Evolutionary conservation across 2,113 vertebrate species (phyloP).

Genomic region (Tautogolabrus adspersus): DNA sequence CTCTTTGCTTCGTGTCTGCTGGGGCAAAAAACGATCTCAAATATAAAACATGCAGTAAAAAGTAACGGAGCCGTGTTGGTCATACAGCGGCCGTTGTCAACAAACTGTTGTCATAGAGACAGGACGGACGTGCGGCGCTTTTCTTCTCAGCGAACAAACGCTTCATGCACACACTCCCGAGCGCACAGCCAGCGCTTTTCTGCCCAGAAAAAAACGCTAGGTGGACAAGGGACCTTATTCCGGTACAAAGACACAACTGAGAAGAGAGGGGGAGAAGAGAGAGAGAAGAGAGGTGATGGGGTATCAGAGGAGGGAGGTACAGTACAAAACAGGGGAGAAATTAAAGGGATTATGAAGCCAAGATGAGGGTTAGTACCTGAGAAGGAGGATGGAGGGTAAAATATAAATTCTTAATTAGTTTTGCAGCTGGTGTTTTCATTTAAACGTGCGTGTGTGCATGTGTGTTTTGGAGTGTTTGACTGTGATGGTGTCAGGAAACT

Average conservation of each 20-base stretch:
- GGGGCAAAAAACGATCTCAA: no score
- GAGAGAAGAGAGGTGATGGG: neutral
- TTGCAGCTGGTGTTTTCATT: constrained; percentile 22
- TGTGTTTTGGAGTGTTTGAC: neutral
- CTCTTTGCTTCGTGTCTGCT: no score
- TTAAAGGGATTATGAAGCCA: constrained; percentile 38
- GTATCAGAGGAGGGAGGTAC: constrained; percentile 37
- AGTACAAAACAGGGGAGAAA: constrained; percentile 36
- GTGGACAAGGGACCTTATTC: constrained; percentile 21
- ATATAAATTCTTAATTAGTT: constrained; percentile 55
- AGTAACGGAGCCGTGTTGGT: no score
- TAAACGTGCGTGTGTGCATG: neutral
- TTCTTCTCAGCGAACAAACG: no score
- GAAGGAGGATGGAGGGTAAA: constrained; percentile 19
- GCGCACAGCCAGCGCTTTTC: no score
- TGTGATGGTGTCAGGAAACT: constrained; percentile 10
- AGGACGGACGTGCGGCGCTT: no score
- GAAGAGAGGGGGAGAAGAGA: constrained; percentile 5
- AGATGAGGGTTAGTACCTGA: constrained; percentile 34
- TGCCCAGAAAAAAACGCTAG: no score
- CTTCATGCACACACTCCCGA: no score
- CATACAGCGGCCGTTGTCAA: no score
- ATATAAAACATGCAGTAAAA: no score
- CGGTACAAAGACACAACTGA: constrained; percentile 4
- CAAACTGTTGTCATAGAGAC: no score